Conservation (phyloP, 2,113 vertebrate genomes). For the Neodon shergylaensis region DNA sequence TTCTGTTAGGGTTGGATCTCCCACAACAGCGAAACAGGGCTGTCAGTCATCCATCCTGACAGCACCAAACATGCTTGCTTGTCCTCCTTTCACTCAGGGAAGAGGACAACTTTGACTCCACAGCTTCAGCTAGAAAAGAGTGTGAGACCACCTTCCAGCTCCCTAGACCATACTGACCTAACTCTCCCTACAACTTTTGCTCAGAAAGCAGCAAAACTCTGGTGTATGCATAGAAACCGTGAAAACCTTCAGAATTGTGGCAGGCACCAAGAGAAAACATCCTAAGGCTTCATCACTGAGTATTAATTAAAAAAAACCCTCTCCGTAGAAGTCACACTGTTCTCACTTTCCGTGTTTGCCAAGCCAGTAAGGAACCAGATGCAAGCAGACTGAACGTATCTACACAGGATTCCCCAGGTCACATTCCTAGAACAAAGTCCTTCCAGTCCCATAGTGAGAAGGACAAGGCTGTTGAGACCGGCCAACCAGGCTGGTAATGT, state of each 20-base stretch:
- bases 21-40: neutral
- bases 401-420: slow-evolving; percentile 26
- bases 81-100: neutral
- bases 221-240: neutral
- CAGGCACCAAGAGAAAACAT: neutral
- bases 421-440: slow-evolving; percentile 58
- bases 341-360: neutral
- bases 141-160: neutral
- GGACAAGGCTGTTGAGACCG: neutral
- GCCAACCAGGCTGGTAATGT: neutral
- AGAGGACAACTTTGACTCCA: neutral
- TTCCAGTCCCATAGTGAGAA: neutral
- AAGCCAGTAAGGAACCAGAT: neutral
- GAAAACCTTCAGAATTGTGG: neutral
- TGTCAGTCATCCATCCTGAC: neutral
- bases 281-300: neutral
- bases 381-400: neutral
- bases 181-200: neutral
- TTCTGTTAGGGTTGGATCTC: no score
- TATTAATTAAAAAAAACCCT: neutral
- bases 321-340: neutral
- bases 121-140: neutral
- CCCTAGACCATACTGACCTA: neutral
- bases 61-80: accelerated
- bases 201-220: neutral